Percentiles rank a stretch among this genome's conserved stretches.
phyloP scores from a whole-genome alignment of 2,797 vertebrate genomes.

The Xyrichtys novacula region DNA sequence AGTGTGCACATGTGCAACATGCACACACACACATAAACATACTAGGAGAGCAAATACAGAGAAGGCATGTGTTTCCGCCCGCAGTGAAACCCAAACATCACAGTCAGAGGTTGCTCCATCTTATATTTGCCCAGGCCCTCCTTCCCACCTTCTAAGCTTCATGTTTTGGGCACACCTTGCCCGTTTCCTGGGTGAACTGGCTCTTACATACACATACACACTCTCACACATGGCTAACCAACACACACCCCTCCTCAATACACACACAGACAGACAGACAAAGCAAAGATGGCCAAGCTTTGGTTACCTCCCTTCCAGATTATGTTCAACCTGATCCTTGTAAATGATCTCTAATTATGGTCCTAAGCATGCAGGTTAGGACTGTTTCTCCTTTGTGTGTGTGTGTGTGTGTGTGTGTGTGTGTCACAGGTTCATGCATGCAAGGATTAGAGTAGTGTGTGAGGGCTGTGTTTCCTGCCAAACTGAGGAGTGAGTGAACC shows the following conservation, averaged over 20 bases:
- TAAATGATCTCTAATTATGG: conserved; percentile 79
- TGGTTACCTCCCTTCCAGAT: conserved; percentile 76
- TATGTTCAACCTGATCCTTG: conserved; percentile 81
- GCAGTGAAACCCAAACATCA: conserved; percentile 72
- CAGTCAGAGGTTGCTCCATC: conserved; percentile 68
- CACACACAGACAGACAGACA: conserved; percentile 22
- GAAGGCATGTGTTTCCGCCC: conserved; percentile 61
- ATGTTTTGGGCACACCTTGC: conserved; percentile 76
- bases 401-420: conserved; percentile 36
- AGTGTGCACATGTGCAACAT: conserved; percentile 38
- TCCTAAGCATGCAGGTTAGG: conserved; percentile 66
- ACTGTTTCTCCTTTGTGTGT: conserved; percentile 65
- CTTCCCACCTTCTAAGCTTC: conserved; percentile 70
- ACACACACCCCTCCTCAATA: background rate
- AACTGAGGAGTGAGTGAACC: conserved; percentile 45
- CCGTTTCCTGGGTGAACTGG: conserved; percentile 74
- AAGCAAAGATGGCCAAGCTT: conserved; percentile 54
- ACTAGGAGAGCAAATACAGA: conserved; percentile 51
- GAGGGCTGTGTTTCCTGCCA: conserved; percentile 53
- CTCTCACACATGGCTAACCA: conserved; percentile 12
- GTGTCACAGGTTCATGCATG: conserved; percentile 36
- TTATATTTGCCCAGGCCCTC: conserved; percentile 75
- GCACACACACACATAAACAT: conserved; percentile 22
- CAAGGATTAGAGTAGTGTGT: conserved; percentile 64
- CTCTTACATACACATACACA: conserved; percentile 29